phyloP scores from a whole-genome alignment of 2,797 vertebrate genomes.

The Diglossa cyanea region DNA sequence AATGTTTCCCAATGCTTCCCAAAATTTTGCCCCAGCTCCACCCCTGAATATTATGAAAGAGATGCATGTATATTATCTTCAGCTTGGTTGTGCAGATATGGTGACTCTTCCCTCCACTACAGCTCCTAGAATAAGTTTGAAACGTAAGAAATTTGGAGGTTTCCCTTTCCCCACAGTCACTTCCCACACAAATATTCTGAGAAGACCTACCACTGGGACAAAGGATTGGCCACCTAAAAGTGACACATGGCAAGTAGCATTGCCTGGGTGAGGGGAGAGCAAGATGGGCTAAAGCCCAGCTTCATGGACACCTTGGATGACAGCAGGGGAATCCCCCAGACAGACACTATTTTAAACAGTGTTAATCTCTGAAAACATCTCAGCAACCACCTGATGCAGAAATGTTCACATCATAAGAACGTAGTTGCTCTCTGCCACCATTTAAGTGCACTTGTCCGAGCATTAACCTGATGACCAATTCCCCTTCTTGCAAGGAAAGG shows the following conservation, averaged over 20 bases:
- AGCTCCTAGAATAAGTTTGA: background rate
- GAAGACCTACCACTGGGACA: background rate
- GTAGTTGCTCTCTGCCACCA: background rate
- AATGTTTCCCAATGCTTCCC: background rate
- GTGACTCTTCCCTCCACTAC: background rate
- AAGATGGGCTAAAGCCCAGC: background rate
- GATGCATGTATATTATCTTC: background rate
- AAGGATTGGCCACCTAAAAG: background rate
- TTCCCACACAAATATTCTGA: background rate
- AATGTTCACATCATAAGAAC: background rate
- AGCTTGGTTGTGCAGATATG: background rate
- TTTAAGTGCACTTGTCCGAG: background rate
- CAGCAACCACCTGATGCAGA: background rate
- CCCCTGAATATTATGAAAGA: background rate
- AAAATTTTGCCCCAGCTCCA: background rate
- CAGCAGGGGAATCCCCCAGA: background rate
- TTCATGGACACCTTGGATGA: background rate
- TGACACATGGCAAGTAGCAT: accelerated
- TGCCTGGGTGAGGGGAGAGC: background rate
- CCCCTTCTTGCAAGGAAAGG: background rate
- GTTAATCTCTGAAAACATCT: background rate
- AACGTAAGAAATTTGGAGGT: background rate
- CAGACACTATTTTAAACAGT: background rate
- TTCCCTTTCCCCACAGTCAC: background rate
- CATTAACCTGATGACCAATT: background rate